A percentile compares a stretch with the other conserved stretches of the same genome.
Conservation (phyloP, 2,113 vertebrate genomes). For the Zootoca vivipara region DNA sequence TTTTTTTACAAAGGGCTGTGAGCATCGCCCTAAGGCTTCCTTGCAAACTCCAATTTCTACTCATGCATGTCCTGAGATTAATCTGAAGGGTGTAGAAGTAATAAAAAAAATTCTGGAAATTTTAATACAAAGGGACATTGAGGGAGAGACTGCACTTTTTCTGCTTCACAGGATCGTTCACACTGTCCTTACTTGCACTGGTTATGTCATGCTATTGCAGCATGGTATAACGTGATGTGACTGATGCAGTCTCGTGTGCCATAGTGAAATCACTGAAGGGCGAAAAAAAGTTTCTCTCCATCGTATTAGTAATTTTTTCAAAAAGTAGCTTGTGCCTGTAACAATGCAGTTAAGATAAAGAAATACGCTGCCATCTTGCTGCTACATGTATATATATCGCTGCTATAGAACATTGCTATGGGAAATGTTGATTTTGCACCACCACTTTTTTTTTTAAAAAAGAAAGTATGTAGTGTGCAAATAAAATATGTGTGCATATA, state of each 20-base stretch:
- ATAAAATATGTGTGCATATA: not conserved
- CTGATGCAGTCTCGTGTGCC: conserved; percentile 70
- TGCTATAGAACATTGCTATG: not conserved
- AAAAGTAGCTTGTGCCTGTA: not conserved
- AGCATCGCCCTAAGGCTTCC: not conserved
- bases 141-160: conserved; percentile 31
- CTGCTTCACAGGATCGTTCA: conserved; percentile 40
- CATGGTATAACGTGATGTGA: conserved; percentile 66
- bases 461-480: not conserved
- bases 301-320: not conserved
- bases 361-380: not conserved
- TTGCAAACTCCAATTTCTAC: conserved; percentile 5
- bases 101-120: not conserved
- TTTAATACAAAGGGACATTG: conserved; percentile 33
- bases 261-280: conserved; percentile 54
- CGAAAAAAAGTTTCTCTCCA: conserved; percentile 27
- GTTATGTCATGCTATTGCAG: conserved; percentile 64
- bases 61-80: not conserved
- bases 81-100: not conserved
- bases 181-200: conserved; percentile 70
- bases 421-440: not conserved
- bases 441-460: not conserved
- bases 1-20: not conserved
- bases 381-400: not conserved
- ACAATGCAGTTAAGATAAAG: conserved; percentile 20